Percentiles rank a stretch among this genome's conserved stretches.
phyloP scores from a whole-genome alignment of 1,140 invertebrate species.

The Luehdorfia chinensis region DNA sequence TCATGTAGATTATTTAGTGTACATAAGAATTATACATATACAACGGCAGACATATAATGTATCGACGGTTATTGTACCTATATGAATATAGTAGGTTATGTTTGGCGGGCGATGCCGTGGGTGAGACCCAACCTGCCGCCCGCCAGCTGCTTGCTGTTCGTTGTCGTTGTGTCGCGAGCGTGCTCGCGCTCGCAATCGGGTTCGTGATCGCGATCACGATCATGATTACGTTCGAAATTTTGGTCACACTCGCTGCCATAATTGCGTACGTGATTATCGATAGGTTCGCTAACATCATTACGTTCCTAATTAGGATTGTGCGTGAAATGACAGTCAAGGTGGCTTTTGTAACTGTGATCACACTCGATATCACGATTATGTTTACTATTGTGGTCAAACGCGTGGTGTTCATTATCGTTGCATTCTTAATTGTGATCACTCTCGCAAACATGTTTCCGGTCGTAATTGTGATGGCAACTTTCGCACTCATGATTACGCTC shows the following conservation, averaged over 20 bases:
- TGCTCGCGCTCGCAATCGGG: neutral
- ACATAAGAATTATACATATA: conserved; percentile 65
- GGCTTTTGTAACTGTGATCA: no score
- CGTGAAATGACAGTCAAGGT: no score
- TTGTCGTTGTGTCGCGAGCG: conserved; percentile 3
- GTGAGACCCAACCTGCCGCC: conserved; percentile 18
- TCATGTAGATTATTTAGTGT: conserved; percentile 70
- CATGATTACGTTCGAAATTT: no score
- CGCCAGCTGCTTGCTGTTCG: conserved; percentile 3
- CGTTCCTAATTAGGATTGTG: neutral
- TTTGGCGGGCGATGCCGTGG: conserved; percentile 30
- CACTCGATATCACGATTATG: no score
- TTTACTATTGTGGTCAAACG: no score
- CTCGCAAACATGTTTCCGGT: neutral
- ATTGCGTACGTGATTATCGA: no score
- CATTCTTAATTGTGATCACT: neutral
- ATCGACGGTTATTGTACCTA: conserved; percentile 37
- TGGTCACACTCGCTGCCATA: no score
- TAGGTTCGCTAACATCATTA: no score
- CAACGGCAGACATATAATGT: conserved; percentile 56
- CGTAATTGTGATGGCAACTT: no score
- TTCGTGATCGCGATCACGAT: neutral
- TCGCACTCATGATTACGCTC: no score
- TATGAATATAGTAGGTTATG: conserved; percentile 17
- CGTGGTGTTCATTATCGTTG: no score